Evolutionary conservation across 2,888 invertebrate species (phyloP).

Genomic region (Tenthredo amoena): DNA sequence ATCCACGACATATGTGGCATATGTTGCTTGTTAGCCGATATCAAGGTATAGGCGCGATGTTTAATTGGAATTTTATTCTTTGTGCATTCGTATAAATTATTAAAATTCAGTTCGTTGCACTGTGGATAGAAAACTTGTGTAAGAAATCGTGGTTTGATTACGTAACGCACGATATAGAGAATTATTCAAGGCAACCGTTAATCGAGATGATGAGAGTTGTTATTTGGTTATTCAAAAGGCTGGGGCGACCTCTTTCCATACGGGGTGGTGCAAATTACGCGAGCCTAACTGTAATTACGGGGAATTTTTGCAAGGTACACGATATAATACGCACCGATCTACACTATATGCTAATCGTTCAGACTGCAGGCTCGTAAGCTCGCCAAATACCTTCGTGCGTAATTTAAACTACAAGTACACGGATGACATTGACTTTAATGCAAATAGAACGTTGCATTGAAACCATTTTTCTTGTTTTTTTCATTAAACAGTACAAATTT

Average conservation of each 20-base stretch:
- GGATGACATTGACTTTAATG: conserved; percentile 35
- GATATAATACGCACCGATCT: background rate
- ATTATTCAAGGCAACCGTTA: conserved; percentile 45
- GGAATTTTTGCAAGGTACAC: conserved; percentile 27
- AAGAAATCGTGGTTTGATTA: conserved; percentile 40
- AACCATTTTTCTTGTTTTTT: background rate
- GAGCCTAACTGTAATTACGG: conserved; percentile 31
- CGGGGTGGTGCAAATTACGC: conserved; percentile 33
- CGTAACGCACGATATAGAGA: conserved; percentile 13
- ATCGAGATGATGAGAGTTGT: conserved; percentile 39
- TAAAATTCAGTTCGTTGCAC: conserved; percentile 38
- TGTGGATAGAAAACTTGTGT: conserved; percentile 6
- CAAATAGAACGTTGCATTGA: conserved; percentile 39
- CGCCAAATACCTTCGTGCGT: conserved; percentile 37
- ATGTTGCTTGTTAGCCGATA: background rate
- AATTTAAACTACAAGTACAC: conserved; percentile 16
- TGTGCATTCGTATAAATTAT: conserved; percentile 18
- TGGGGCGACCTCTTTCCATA: conserved; percentile 26
- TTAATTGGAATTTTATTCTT: background rate
- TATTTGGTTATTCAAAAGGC: conserved; percentile 48
- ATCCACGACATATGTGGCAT: background rate
- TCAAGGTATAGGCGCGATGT: background rate
- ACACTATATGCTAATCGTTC: conserved; percentile 9
- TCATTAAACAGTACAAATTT: background rate
- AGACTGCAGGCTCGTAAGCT: background rate